phyloP scores from a whole-genome alignment of 2,113 vertebrate genomes.

The Opisthocomus hoazin region DNA sequence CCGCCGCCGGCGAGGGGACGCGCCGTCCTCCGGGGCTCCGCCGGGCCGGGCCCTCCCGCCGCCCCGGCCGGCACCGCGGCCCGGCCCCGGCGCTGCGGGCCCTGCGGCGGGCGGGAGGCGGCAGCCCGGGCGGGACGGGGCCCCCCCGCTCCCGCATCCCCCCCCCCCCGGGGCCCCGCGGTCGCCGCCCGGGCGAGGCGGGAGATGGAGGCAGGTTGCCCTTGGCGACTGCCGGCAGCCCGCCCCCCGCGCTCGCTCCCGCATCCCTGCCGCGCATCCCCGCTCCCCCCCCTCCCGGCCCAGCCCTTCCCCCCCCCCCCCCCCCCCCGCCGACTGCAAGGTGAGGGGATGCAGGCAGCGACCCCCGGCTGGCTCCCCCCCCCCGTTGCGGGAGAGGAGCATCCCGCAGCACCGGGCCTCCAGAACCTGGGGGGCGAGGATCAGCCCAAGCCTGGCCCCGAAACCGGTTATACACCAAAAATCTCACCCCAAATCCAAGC shows the following conservation, averaged over 20 bases:
- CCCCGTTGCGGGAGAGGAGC: neutral
- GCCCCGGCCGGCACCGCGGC: no score
- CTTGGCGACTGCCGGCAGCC: neutral
- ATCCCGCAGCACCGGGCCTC: neutral
- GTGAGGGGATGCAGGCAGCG: neutral
- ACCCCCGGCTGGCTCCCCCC: neutral
- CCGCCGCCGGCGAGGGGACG: neutral
- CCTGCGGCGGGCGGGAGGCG: neutral
- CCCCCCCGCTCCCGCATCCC: neutral
- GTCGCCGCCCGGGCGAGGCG: neutral
- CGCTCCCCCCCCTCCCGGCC: neutral
- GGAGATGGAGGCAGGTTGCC: neutral
- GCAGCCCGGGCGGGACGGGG: neutral
- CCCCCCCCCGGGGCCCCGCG: neutral
- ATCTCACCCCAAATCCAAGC: rapidly evolving
- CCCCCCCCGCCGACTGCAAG: neutral
- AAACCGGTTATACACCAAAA: neutral
- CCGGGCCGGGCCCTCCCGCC: neutral
- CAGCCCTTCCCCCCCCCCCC: neutral
- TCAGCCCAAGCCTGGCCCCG: neutral
- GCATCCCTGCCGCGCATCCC: neutral
- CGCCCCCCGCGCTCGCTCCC: neutral
- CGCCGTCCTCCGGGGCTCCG: neutral
- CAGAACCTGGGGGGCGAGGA: neutral
- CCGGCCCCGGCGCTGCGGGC: neutral